A percentile compares a stretch with the other conserved stretches of the same genome.
Evolutionary conservation across 1,140 invertebrate genomes (phyloP).

Genomic region (Anoplophora glabripennis): DNA sequence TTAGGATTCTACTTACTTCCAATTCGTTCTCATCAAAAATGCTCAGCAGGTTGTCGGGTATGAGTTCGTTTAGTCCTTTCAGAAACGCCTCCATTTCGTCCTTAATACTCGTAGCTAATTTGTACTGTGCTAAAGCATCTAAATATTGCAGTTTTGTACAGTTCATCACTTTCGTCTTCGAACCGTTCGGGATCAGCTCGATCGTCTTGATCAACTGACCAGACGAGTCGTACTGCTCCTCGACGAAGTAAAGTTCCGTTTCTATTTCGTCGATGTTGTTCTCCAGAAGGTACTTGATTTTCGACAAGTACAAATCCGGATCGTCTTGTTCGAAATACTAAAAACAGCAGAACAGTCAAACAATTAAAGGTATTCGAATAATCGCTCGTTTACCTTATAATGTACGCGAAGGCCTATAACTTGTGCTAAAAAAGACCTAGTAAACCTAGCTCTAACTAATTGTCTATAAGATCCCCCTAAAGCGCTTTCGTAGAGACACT

Average conservation of each 20-base stretch:
- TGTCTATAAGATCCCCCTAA: slow-evolving; percentile 84
- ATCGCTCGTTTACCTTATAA: slow-evolving; percentile 66
- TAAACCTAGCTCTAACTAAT: slow-evolving; percentile 84
- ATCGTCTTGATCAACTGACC: slow-evolving; percentile 71
- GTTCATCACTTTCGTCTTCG: slow-evolving; percentile 68
- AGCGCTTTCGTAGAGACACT: slow-evolving; percentile 89
- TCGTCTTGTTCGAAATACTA: slow-evolving; percentile 95
- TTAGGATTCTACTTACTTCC: slow-evolving; percentile 62
- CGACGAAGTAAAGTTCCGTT: slow-evolving; percentile 83
- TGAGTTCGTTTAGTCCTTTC: slow-evolving; percentile 84
- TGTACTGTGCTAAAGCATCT: slow-evolving; percentile 85
- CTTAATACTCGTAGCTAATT: slow-evolving; percentile 75
- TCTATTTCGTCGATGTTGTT: slow-evolving; percentile 75
- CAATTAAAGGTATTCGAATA: background rate
- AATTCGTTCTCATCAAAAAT: slow-evolving; percentile 97
- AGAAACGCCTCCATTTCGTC: slow-evolving; percentile 86
- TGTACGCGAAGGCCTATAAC: slow-evolving; percentile 89
- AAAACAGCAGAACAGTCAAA: slow-evolving; percentile 33
- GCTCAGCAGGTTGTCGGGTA: slow-evolving; percentile 87
- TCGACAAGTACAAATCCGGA: slow-evolving; percentile 86
- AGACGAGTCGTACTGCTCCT: slow-evolving; percentile 80
- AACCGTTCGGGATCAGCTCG: slow-evolving; percentile 74
- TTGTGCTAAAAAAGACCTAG: slow-evolving; percentile 90
- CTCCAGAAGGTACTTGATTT: slow-evolving; percentile 89
- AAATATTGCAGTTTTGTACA: slow-evolving; percentile 79